Evolutionary conservation across 2,888 invertebrate genomes (phyloP), one percentile per base, ranked within the genome.

Genomic region (Acanthacorydalis orientalis): DNA sequence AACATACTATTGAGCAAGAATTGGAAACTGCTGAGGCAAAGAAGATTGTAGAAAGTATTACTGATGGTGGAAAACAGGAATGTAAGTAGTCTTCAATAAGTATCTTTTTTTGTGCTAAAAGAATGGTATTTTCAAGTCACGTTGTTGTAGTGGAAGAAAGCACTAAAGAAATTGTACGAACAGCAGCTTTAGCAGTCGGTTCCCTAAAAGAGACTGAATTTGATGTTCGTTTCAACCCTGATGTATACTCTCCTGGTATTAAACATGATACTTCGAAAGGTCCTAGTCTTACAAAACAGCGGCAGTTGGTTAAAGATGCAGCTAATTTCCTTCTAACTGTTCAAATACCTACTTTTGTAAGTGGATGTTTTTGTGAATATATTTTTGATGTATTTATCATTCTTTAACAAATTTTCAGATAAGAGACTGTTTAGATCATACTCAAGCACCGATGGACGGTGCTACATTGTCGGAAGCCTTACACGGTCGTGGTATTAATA

Each of bases 191-290:
- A 7, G 87, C 91, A 23, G 95, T 97, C 4, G 91, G 91, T 0
- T 97, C 96, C 0, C 74, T 97, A 7, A 89, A 90, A 64, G 93
- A 95, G 55, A 84, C 89, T 0, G 95, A 95, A 66, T 96, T 97
- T 67, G 93, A 92, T 64, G 87, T 98, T 53, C 80, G 93, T 51
- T 98, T 98, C 69, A 98, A 98, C 71, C 95, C 97, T 1, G 98
- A 98, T 68, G 92, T 96, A 51, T 97, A 88, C 69, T 96, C 96
- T 9, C 87, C 89, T 1, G 91, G 91, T 47, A 95, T 98, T 50
- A 77, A 74, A 49, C 95, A 96, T 69, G 75, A 78, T 14, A 79
- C 84, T 55, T 70, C 79, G 15, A 77, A 80, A 59, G 64, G 78
- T 54, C 71, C 77, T 48, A 75, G 79, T 56, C 69, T 92, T 46